A percentile compares a stretch with the other conserved stretches of the same genome.
phyloP scores from a whole-genome alignment of 2,888 invertebrate species.

The Cosmia pyralina region DNA sequence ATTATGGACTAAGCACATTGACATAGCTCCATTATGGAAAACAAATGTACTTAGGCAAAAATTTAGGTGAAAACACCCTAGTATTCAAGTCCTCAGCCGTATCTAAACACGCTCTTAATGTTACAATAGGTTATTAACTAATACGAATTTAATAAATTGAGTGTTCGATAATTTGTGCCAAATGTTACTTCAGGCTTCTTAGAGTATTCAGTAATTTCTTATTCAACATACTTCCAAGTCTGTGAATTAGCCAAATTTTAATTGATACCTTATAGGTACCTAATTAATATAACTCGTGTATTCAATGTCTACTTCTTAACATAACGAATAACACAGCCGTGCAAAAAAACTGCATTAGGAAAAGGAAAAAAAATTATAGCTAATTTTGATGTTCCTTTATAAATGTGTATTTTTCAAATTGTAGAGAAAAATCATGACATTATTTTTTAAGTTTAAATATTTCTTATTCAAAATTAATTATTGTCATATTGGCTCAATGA shows the following conservation, averaged over 20 bases:
- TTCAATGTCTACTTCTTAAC: slow-evolving; percentile 14
- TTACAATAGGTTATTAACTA: slow-evolving; percentile 51
- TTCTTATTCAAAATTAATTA: slow-evolving; percentile 33
- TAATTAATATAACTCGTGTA: slow-evolving; percentile 13
- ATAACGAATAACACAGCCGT: slow-evolving; percentile 30
- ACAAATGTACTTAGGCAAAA: neutral
- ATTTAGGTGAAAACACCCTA: neutral
- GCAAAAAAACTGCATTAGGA: slow-evolving; percentile 63
- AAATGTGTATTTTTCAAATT: slow-evolving; percentile 10
- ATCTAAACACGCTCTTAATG: slow-evolving; percentile 32
- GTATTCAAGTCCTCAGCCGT: neutral
- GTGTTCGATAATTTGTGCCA: slow-evolving; percentile 74
- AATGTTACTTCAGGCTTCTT: slow-evolving; percentile 68
- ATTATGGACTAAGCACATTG: neutral
- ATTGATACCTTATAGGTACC: slow-evolving; percentile 24
- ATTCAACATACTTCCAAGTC: slow-evolving; percentile 49
- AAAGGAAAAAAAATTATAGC: neutral
- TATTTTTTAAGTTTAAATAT: slow-evolving; percentile 31
- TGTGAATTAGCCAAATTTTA: slow-evolving; percentile 68
- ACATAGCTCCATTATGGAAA: neutral
- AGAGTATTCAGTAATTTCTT: slow-evolving; percentile 47
- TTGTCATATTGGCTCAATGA: slow-evolving; percentile 44
- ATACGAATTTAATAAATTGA: slow-evolving; percentile 67
- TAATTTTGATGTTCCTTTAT: slow-evolving; percentile 9
- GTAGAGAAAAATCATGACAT: slow-evolving; percentile 11